phyloP scores from a whole-genome alignment of 1,140 invertebrate genomes.

The Sycophaga agraensis region DNA sequence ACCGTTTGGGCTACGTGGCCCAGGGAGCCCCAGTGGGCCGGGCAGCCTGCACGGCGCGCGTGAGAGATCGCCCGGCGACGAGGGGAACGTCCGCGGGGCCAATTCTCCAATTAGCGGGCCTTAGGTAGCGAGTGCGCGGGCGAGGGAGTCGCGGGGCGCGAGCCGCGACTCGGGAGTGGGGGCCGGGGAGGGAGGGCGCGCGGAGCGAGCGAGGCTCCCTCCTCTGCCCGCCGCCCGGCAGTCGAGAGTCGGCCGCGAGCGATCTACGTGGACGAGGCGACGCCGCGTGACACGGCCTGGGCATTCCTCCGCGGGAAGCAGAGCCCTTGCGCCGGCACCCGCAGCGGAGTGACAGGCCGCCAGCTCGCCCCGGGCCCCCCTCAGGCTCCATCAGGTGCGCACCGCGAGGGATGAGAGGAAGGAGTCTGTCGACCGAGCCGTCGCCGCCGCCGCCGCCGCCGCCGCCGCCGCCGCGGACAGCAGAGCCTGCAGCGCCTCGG shows the following conservation, averaged over 20 bases:
- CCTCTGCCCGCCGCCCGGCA: conserved; percentile 23
- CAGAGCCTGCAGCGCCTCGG: background rate
- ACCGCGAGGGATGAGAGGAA: conserved; percentile 61
- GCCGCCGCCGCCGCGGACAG: background rate
- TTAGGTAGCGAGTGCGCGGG: background rate
- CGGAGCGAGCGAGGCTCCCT: no score
- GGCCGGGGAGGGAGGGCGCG: background rate
- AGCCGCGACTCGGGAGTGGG: background rate
- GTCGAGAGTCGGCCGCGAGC: conserved; percentile 46
- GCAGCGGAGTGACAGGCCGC: background rate
- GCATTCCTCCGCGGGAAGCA: background rate
- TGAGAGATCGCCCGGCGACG: background rate
- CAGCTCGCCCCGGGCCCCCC: conserved; percentile 57
- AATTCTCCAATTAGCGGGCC: no score
- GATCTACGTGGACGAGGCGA: no score
- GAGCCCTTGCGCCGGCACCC: background rate
- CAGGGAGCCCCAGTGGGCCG: no score
- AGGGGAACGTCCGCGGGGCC: background rate
- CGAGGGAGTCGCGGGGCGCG: background rate
- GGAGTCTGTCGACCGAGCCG: conserved; percentile 15
- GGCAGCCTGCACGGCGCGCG: no score
- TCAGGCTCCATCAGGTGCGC: conserved; percentile 62
- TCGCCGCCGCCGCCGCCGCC: background rate
- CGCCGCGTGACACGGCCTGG: background rate
- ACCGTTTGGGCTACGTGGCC: no score